Conservation (phyloP, 1,140 invertebrate genomes). For the Telenomus remus region DNA sequence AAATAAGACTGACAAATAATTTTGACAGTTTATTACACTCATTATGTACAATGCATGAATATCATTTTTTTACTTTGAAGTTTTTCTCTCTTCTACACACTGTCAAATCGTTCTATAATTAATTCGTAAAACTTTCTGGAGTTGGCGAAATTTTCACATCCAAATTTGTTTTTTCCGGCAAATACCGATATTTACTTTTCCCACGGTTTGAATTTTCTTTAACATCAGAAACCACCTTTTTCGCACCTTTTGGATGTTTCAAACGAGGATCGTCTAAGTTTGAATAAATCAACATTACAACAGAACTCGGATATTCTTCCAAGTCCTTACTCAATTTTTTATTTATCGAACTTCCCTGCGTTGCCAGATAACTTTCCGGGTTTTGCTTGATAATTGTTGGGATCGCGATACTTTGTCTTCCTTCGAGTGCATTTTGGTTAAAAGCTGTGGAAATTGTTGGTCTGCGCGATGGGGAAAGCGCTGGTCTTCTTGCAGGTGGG, state of each 20-base stretch:
- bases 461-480: slow-evolving; percentile 25
- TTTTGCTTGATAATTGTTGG: slow-evolving; percentile 36
- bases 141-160: slow-evolving; percentile 23
- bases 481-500: slow-evolving; percentile 36
- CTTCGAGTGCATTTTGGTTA: slow-evolving; percentile 32
- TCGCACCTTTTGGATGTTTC: slow-evolving; percentile 4
- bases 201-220: neutral
- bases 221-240: neutral
- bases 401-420: no score
- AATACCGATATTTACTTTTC: slow-evolving; percentile 23
- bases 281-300: slow-evolving; percentile 43
- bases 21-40: no score
- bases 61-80: no score
- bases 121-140: neutral
- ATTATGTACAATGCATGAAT: no score
- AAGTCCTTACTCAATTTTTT: neutral
- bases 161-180: slow-evolving; percentile 35
- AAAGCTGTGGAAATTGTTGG: slow-evolving; percentile 18
- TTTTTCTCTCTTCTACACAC: no score
- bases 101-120: no score
- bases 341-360: slow-evolving; percentile 1
- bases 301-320: slow-evolving; percentile 33
- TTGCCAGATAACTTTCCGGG: slow-evolving; percentile 14
- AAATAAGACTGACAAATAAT: no score
- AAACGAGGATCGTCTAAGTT: slow-evolving; percentile 34